These are phyloP conservation scores for Bucorvus abyssinicus DNA, from an alignment of 2,797 vertebrate species.

Conservation along the genomic window DNA sequence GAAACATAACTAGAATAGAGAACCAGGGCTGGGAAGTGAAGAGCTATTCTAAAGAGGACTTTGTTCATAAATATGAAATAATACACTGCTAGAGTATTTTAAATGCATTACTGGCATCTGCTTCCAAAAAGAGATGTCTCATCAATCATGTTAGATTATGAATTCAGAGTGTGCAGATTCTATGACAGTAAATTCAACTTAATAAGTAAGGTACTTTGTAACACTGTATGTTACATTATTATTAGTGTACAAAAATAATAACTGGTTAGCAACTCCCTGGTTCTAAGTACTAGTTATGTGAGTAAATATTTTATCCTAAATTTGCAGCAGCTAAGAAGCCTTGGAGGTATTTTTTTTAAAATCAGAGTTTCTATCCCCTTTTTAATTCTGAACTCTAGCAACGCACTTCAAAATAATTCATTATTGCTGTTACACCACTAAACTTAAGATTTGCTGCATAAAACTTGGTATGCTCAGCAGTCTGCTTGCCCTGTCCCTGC, in stretches of 20 bases:
- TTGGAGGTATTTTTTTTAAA: background rate
- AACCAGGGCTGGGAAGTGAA: conserved; percentile 2
- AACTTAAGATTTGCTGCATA: background rate
- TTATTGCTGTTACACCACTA: background rate
- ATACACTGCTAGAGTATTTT: conserved; percentile 45
- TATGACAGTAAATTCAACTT: conserved; percentile 54
- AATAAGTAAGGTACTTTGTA: conserved; percentile 55
- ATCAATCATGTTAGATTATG: conserved; percentile 61
- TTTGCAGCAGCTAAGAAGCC: conserved; percentile 1
- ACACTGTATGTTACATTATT: conserved; percentile 22
- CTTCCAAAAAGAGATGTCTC: conserved; percentile 61
- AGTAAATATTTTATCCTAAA: conserved; percentile 42
- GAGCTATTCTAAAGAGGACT: conserved; percentile 36
- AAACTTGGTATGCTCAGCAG: background rate
- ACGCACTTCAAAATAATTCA: background rate
- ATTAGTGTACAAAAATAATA: conserved; percentile 60
- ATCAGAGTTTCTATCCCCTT: background rate
- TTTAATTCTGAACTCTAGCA: background rate
- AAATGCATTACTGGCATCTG: conserved; percentile 61
- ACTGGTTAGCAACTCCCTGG: conserved; percentile 12
- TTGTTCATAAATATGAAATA: conserved; percentile 65
- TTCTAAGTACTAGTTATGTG: conserved; percentile 21
- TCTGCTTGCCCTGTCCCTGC: background rate
- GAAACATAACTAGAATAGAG: conserved; percentile 40
- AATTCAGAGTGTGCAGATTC: conserved; percentile 53